Conservation (phyloP, 2,888 invertebrate genomes). For the Stenotaenia linearis region DNA sequence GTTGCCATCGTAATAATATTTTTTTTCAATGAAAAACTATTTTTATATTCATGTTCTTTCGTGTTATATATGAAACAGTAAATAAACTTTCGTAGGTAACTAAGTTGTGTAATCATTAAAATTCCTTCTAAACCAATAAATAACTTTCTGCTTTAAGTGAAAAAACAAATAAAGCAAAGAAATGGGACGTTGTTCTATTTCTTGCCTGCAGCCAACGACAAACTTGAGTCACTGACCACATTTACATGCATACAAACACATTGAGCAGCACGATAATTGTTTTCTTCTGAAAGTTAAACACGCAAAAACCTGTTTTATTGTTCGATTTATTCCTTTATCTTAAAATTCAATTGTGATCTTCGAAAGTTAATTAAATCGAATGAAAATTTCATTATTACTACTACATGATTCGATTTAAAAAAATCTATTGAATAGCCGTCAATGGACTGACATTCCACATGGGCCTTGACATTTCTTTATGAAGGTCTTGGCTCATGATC, state of each 20-base stretch:
- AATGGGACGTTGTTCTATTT: neutral
- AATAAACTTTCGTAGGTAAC: too few relatives aligned
- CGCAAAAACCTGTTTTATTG: neutral
- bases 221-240: neutral
- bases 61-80: too few relatives aligned
- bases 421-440: neutral
- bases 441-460: neutral
- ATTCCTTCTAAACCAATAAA: neutral
- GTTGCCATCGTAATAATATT: too few relatives aligned
- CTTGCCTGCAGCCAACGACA: neutral
- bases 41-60: too few relatives aligned
- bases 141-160: neutral
- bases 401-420: neutral
- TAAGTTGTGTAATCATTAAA: too few relatives aligned
- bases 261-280: neutral
- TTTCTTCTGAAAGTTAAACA: neutral
- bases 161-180: neutral
- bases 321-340: neutral
- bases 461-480: constrained; percentile 6
- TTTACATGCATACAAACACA: neutral
- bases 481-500: constrained; percentile 12
- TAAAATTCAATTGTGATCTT: neutral
- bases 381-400: too few relatives aligned
- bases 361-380: neutral
- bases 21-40: too few relatives aligned